Evolutionary conservation across 2,888 invertebrate species (phyloP), one percentile per base, ranked within the genome.

Genomic region (Sepiola atlantica): DNA sequence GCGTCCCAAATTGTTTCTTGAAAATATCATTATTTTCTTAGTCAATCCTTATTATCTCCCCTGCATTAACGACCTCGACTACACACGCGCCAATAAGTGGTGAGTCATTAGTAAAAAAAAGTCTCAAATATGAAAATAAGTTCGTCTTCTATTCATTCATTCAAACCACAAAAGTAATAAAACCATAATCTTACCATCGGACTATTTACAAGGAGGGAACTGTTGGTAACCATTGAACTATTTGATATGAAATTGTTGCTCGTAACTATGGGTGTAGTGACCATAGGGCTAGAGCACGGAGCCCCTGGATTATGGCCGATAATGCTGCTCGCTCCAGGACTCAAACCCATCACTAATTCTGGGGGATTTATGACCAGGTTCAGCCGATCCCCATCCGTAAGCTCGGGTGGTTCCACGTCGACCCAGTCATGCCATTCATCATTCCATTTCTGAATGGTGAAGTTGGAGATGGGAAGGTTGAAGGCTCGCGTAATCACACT

Each of bases 401-500:
- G 32, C 35, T 93, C 93, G 20, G 93, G 35, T 93, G 93, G 55
- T 8, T 93, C 93, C 6, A 93, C 93, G 21, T 93, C 93, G 18
- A 93, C 93, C 93, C 93, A 93, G 61, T 93, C 93, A 16, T 61
- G 55, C 93, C 93, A 93, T 20, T 93, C 93, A 20, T 93, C 93
- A 20, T 93, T 35, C 93, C 93, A 93, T 55, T 61, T 93, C 32
- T 93, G 93, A 35, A 93, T 61, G 55, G 32, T 61, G 35, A 93
- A 93, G 55, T 93, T 93, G 20, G 55, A 28, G 10, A 55, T 55
- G 6, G 93, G 57, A 55, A 93, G 57, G 55, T 61, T 61, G 28
- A 93, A 93, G 6, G 61, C 61, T 4, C 93, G 93, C 24, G 57
- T 93, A 35, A 93, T 93, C 20, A 61, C 57, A 20, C 93, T 61